These are phyloP conservation scores for Eira barbara DNA, from an alignment of 2,113 vertebrate species.

Conservation along the genomic window DNA sequence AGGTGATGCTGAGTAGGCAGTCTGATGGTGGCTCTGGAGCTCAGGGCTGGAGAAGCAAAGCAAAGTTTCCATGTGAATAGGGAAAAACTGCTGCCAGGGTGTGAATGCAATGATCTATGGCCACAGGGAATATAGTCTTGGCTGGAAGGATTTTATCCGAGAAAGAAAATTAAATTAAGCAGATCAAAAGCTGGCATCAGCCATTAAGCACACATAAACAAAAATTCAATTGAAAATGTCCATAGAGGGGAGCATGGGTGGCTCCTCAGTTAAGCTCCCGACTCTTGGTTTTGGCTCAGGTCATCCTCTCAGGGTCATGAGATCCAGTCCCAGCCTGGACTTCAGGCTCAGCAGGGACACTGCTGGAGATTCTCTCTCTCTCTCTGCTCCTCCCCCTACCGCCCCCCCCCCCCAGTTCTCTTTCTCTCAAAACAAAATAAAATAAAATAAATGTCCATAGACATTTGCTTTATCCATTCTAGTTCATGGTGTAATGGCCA, in stretches of 20 bases:
- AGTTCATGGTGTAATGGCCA: not conserved
- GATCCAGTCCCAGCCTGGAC: not conserved
- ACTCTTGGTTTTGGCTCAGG: not conserved
- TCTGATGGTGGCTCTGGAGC: not conserved
- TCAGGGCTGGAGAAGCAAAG: not conserved
- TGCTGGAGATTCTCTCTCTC: not conserved
- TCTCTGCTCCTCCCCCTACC: not conserved
- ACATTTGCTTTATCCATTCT: not conserved
- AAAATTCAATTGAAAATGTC: not conserved
- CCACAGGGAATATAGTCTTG: not conserved
- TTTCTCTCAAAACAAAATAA: not conserved
- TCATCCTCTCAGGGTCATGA: not conserved
- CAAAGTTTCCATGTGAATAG: accelerated
- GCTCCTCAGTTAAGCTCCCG: not conserved
- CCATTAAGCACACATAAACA: not conserved
- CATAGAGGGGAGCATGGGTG: not conserved
- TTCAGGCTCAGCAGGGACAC: not conserved
- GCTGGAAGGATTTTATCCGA: not conserved
- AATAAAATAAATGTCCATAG: not conserved
- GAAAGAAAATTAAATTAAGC: not conserved
- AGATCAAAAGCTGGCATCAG: not conserved
- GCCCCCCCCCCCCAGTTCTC: not conserved
- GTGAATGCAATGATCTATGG: too few relatives aligned
- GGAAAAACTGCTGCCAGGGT: not conserved
- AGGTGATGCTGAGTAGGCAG: not conserved